These are phyloP conservation scores for Macrosoma leucophasiata DNA, from an alignment of 2,888 invertebrate species.

Conservation along the genomic window DNA sequence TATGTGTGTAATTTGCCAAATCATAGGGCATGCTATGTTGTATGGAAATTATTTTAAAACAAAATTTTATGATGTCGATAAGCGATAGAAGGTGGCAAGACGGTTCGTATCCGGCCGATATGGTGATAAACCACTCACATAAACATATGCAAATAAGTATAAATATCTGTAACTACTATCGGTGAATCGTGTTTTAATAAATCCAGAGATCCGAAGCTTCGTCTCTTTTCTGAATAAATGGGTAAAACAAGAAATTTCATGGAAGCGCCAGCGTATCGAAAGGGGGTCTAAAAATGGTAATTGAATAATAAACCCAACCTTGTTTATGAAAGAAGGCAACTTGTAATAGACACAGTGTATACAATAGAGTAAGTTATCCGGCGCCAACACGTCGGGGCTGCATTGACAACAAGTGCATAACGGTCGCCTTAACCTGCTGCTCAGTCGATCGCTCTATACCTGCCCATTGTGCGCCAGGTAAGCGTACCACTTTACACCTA, in stretches of 20 bases:
- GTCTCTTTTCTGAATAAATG: slow-evolving; percentile 24
- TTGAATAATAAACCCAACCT: slow-evolving; percentile 38
- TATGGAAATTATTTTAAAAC: slow-evolving; percentile 1
- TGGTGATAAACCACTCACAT: slow-evolving; percentile 45
- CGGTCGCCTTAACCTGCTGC: slow-evolving; percentile 42
- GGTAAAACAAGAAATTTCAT: slow-evolving; percentile 28
- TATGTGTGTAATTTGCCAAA: too few species aligned
- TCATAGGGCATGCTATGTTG: too few species aligned
- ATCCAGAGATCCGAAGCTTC: slow-evolving; percentile 14
- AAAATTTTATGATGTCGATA: slow-evolving; percentile 38
- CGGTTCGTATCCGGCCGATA: slow-evolving; percentile 53
- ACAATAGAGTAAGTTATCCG: slow-evolving; percentile 51
- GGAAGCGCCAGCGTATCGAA: slow-evolving; percentile 39
- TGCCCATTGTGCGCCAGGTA: slow-evolving; percentile 51
- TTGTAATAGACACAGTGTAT: slow-evolving; percentile 28
- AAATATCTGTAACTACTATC: slow-evolving; percentile 23
- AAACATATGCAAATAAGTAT: slow-evolving; percentile 44
- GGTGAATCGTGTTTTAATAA: slow-evolving; percentile 25
- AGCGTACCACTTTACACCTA: slow-evolving; percentile 31
- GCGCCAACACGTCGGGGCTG: slow-evolving; percentile 66
- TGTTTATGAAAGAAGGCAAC: too few species aligned
- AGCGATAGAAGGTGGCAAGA: slow-evolving; percentile 50
- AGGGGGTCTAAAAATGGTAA: slow-evolving; percentile 30
- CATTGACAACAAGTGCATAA: slow-evolving; percentile 47
- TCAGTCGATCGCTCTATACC: slow-evolving; percentile 38